These are phyloP conservation scores for Corythornis vintsioides DNA, from an alignment of 2,113 vertebrate genomes.

Conservation along the genomic window DNA sequence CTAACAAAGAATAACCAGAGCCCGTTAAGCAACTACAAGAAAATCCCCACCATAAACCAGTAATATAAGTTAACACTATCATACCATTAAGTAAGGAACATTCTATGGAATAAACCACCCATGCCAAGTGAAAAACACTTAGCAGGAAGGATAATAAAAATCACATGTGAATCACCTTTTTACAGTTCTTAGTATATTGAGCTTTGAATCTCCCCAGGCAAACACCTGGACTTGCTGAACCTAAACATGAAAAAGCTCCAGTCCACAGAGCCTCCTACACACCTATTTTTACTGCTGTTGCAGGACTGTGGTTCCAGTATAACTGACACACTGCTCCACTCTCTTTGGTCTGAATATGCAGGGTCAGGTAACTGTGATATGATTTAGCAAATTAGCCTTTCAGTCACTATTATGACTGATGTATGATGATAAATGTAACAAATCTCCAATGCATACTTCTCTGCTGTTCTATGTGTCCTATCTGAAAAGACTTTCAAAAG, in stretches of 20 bases:
- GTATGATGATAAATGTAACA: neutral
- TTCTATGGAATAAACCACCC: too few relatives aligned
- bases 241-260: neutral
- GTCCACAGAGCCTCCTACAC: neutral
- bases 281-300: neutral
- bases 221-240: neutral
- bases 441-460: neutral
- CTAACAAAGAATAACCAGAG: neutral
- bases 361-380: neutral
- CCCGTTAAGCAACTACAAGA: neutral
- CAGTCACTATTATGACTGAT: neutral
- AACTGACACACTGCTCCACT: rapidly evolving
- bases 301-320: neutral
- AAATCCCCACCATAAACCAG: neutral
- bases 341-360: neutral
- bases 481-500: neutral
- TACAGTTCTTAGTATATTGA: neutral
- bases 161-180: neutral
- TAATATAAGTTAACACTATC: neutral
- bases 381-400: neutral
- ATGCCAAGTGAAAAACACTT: neutral
- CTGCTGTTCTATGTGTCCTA: neutral
- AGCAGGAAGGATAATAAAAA: neutral
- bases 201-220: neutral
- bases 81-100: neutral